Base-by-base conservation (phyloP, 37 sponge, comb jelly and placozoan species). In the Chondrosia reniformis region DNA sequence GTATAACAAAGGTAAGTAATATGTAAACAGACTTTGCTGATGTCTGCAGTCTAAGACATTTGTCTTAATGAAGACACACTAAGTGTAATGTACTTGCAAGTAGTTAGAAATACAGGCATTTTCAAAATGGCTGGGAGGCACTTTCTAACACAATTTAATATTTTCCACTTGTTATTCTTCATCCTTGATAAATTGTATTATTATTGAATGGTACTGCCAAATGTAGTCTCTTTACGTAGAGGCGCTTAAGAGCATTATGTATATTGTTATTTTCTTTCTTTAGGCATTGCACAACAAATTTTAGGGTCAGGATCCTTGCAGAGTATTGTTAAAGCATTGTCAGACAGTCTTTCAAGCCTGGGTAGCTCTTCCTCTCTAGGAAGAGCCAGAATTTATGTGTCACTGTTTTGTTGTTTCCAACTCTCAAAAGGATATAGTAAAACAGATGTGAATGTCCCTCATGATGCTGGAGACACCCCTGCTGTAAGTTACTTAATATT, bases 371-470 rank as follows among this genome's bases (percentile, higher is more conserved):
- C 72, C 3, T 44, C 72, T 34, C 32, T 34, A 8, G 63, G 67
- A 17, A 63, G 92, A 24, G 83, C 85, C 30, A 81, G 71, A 62
- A 77, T 91, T 37, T 89, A 89, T 40, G 92, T 83, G 15, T 72
- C 93, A 36, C 78, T 95, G 21, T 92, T 95, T 54, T 95, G 86
- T 74, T 95, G 87, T 76, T 82, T 95, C 36, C 80, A 83, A 45
- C 45, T 85, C 45, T 81, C 93, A 41, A 76, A 34, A 33, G 82
- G 74, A 41, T 55, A 73, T 28, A 54, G 59, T 33, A 58, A 39
- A 31, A 62, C 33, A 37, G 59, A 77, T 40, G 21, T 22, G 24
- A 22, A 59, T 77, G 61, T 31, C 36, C 4, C 34, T 28, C 21
- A 40, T 67, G 71, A 40, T 22, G 37, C 30, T 22, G 61, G 34